Evolutionary conservation across 2,113 vertebrate species (phyloP), one percentile per base, ranked within the genome.

Genomic region (Serinus canaria): DNA sequence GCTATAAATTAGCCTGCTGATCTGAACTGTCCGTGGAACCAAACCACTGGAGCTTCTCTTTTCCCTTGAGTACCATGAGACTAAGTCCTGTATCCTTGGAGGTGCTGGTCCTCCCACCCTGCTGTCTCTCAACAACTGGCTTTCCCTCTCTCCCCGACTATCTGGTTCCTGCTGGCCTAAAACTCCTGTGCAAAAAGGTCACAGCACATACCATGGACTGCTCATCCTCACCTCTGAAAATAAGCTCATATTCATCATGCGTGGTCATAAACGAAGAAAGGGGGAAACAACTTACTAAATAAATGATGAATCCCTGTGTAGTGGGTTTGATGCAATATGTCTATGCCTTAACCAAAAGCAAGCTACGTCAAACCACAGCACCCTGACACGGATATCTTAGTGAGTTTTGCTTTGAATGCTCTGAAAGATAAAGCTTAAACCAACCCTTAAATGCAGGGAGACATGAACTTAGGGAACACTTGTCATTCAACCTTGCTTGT

Each of bases 401-500:
- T 25, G 11, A 52, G 15, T 24, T 89, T 86, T 52, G 4, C 7
- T 94, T 70, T 43, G 33, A 79, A 33, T 44, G 6, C 3, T 46
- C 62, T 52, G 31, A 43, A 89, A 43, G 22, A 56, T 9, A 37
- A 70, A 52, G 20, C 9, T 79, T 80, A 75, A 83, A 75, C 3
- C 9, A 66, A 22, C 8, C 4, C 7, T 47, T n/a, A 25, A 11
- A 43, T 39, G 20, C 21, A 70, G 49, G 20, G 23, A 83, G 46
- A 39, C 2, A 5, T 47, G 2, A 79, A 52, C 3, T 75, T 70
- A 75, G 2, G 24, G 46, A 86, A 56, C 1, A 4, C 20, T 33
- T 56, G 20, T 47, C 43, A 47, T 7, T 56, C 20, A 14, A n/a
- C 6, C 2, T 21, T 28, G 2, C 11, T 52, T 2, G 0, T 22